Base-by-base conservation (phyloP, 2,113 vertebrate genomes). In the Cinclus cinclus region DNA sequence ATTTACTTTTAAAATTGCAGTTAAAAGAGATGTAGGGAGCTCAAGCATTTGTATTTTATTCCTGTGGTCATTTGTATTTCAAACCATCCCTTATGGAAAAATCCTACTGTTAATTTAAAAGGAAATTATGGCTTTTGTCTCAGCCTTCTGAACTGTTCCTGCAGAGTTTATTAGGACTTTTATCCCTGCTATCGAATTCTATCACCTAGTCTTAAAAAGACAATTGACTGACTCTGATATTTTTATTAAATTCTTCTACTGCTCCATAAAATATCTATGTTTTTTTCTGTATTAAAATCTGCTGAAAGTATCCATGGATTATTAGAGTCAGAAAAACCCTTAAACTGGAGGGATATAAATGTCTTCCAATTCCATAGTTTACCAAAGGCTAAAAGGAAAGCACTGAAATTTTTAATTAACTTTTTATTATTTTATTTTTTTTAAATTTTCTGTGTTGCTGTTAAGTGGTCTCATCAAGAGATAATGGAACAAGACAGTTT, bases 401-500 rank as follows among this genome's bases (percentile, higher is more conserved):
- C 37, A 31, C 9, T 35, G 74, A 78, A 75, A 24, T 30, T 88
- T 94, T 96, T 74, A 83, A 94, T 94, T 90, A 63, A 41, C 42
- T 76, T 76, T 87, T 94, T 83, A n/a, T n/a, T n/a, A n/a, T n/a
- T n/a, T n/a, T n/a, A 77, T 90, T 85, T 64, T 87, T 91, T 94
- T 88, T 65, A n/a, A 41, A 28, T 91, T 74, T 94, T 70, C 75
- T n/a, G 0, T 44, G 31, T 73, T 78, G 69, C 46, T 0, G 0
- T 69, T 73, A 67, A 86, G 47, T 25, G 59, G 41, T 59, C 30
- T 18, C 20, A 18, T 77, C 28, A 6, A 37, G 82, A 77, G 60
- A 89, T 82, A 87, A 89, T 22, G 70, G 50, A 52, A 33, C n/a
- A 64, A 76, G 86, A 20, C 56, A 73, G 28, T 73, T 91, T 87